These are phyloP conservation scores for Forbesichthys papilliferus DNA, from an alignment of 2,113 vertebrate genomes.

Conservation along the genomic window DNA sequence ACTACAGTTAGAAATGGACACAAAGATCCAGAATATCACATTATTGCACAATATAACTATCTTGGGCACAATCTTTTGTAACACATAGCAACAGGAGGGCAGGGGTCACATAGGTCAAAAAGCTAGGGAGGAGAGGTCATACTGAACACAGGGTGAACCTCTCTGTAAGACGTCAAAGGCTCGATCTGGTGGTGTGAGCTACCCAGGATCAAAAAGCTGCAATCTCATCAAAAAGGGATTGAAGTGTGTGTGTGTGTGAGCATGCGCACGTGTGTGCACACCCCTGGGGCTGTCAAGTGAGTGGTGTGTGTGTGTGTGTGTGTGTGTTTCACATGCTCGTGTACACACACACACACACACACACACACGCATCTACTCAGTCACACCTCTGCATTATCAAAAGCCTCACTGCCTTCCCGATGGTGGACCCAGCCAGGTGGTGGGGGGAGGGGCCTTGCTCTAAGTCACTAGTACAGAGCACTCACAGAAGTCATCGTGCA, in stretches of 20 bases:
- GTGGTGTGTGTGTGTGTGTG: not conserved
- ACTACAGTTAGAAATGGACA: too few relatives aligned
- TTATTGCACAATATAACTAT: too few relatives aligned
- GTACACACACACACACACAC: not conserved
- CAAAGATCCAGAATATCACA: too few relatives aligned
- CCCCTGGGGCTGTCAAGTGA: slow-evolving; percentile 33
- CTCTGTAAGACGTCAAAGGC: slow-evolving; percentile 3
- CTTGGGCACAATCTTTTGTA: too few relatives aligned
- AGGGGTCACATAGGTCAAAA: too few relatives aligned
- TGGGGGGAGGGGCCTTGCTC: slow-evolving; percentile 43
- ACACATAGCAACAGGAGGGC: too few relatives aligned
- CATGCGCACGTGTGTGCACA: slow-evolving; percentile 14
- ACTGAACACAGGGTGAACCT: too few relatives aligned
- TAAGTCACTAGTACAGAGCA: slow-evolving; percentile 17
- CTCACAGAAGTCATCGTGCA: slow-evolving; percentile 65
- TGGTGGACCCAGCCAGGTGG: slow-evolving; percentile 56
- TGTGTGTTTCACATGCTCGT: not conserved
- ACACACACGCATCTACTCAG: slow-evolving; percentile 33
- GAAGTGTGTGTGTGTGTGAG: slow-evolving; percentile 32
- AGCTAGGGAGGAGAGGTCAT: too few relatives aligned
- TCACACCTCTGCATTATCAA: slow-evolving; percentile 55
- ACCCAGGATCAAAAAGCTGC: slow-evolving; percentile 44
- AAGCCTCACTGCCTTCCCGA: slow-evolving; percentile 22
- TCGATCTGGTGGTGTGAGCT: slow-evolving; percentile 42
- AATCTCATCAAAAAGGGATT: slow-evolving; percentile 69